These are phyloP conservation scores for Lycodopsis pacificus DNA, from an alignment of 2,797 vertebrate species.

Conservation along the genomic window DNA sequence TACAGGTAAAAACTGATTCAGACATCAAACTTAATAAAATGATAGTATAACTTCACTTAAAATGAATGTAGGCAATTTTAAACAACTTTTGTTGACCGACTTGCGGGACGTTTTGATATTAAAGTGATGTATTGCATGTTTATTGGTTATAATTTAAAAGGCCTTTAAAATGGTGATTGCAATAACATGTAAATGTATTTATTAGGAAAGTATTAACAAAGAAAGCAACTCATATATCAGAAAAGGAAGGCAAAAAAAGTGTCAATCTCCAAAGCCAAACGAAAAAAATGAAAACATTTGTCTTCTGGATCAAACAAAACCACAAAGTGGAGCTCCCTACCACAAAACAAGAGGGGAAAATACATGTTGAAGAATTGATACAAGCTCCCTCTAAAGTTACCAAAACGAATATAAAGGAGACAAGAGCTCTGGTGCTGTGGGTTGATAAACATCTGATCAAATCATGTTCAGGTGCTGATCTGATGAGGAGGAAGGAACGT, in stretches of 20 bases:
- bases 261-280: not conserved
- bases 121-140: not conserved
- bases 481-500: too few species aligned
- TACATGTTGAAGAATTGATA: not conserved
- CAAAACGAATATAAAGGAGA: not conserved
- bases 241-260: not conserved
- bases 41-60: too few species aligned
- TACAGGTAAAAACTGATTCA: not conserved
- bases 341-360: rapidly evolving
- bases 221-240: not conserved
- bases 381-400: not conserved
- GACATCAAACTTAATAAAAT: not conserved
- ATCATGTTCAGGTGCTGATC: not conserved
- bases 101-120: not conserved
- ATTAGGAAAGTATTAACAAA: not conserved
- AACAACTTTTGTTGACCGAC: not conserved
- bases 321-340: not conserved
- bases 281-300: not conserved
- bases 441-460: not conserved
- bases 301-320: not conserved
- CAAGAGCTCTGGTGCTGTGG: not conserved
- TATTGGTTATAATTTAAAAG: not conserved
- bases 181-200: not conserved
- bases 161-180: not conserved
- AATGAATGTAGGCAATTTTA: not conserved